A percentile compares a stretch with the other conserved stretches of the same genome.
These are phyloP conservation scores for Xiphias gladius DNA, from an alignment of 2,113 vertebrate species.

Conservation along the genomic window DNA sequence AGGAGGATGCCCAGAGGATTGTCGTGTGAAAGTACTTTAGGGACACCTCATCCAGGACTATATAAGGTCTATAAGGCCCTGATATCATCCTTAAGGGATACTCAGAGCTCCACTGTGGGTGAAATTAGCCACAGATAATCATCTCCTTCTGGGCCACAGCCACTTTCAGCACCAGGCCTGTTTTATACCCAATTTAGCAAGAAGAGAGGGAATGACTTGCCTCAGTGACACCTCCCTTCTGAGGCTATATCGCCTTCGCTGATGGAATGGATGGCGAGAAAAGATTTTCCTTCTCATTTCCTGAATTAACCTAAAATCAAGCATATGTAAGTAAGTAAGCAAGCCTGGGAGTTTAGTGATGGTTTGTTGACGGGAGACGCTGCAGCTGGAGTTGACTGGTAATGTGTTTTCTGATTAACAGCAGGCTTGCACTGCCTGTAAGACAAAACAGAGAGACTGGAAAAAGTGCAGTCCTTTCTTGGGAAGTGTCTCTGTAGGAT, in stretches of 20 bases:
- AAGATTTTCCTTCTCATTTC: constrained; percentile 21
- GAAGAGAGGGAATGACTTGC: constrained; percentile 56
- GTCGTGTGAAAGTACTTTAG: constrained; percentile 32
- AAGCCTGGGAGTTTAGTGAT: background rate
- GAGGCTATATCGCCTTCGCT: constrained; percentile 29
- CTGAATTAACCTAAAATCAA: constrained; percentile 53
- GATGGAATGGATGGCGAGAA: background rate
- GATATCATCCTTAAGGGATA: constrained; percentile 61
- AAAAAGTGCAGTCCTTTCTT: constrained; percentile 3
- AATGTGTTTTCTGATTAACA: constrained; percentile 10
- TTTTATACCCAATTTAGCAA: constrained; percentile 73
- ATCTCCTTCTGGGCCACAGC: constrained; percentile 68
- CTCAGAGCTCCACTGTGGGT: constrained; percentile 43
- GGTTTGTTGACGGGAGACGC: background rate
- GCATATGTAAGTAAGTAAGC: background rate
- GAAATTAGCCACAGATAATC: constrained; percentile 77
- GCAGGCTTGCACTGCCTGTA: background rate
- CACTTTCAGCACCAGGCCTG: constrained; percentile 47
- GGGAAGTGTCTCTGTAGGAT: constrained; percentile 36
- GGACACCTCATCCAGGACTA: constrained; percentile 33
- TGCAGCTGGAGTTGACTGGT: constrained; percentile 28
- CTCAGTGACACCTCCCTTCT: constrained; percentile 45
- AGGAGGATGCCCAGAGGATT: constrained; percentile 1
- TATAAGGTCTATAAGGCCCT: constrained; percentile 36
- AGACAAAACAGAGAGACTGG: constrained; percentile 16